Conservation (phyloP, 2,113 vertebrate species). For the Tyto alba region DNA sequence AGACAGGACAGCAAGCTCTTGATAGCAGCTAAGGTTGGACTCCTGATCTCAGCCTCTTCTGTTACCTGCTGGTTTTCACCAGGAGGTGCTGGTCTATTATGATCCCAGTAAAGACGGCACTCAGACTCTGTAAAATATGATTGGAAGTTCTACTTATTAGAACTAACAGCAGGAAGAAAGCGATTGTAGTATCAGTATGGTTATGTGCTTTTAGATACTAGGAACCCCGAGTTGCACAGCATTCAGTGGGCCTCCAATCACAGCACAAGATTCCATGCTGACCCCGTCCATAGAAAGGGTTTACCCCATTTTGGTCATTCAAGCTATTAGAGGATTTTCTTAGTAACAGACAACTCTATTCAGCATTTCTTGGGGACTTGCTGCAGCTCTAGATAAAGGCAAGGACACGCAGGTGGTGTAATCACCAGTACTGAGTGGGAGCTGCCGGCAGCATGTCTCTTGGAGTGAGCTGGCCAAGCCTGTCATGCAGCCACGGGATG, state of each 20-base stretch:
- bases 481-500: rapidly evolving
- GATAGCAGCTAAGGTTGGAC: background rate
- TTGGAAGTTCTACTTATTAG: background rate
- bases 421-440: background rate
- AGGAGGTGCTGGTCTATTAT: background rate
- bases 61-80: background rate
- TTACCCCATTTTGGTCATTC: rapidly evolving
- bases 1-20: background rate
- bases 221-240: background rate
- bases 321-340: background rate
- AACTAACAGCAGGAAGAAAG: background rate
- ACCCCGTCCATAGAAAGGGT: background rate
- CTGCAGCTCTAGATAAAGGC: background rate
- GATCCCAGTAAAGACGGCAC: background rate
- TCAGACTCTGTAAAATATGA: background rate
- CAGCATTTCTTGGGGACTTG: background rate
- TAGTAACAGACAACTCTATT: background rate
- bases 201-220: background rate
- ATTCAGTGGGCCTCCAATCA: background rate
- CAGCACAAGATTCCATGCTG: background rate
- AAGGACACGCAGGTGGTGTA: background rate
- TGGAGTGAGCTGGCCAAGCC: background rate
- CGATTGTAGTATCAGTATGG: background rate
- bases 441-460: background rate
- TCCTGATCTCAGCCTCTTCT: background rate